Base-by-base conservation (phyloP, 64 coral and sea anemone species). In the Montipora foliosa region DNA sequence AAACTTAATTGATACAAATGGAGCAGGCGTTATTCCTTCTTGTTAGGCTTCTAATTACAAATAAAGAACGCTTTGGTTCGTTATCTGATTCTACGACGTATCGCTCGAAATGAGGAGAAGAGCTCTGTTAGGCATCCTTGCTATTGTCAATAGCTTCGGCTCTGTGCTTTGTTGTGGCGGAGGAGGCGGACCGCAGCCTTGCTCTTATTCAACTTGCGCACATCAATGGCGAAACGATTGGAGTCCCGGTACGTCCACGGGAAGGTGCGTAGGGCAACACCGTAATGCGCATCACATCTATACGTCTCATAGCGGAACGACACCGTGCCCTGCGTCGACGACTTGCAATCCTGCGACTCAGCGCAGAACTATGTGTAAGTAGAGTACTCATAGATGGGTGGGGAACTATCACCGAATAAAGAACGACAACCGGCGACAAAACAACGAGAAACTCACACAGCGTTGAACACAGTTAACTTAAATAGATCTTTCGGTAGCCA, bases 201-300 rank as follows among this genome's bases (percentile, higher is more conserved):
- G 80, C 6, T 82, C 80, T 6, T 82, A 51, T 52, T 9, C 55
- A 82, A 82, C 80, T 21, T 82, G 80, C 25, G 9, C 12, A 5
- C 55, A 44, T 17, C 55, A 82, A 82, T 82, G 80, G 80, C 58
- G 80, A 46, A 82, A 82, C 80, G 80, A 82, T 16, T 82, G 80
- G 80, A 14, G 57, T 82, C 80, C 80, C 24, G 80, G 80, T 62
- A 82, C 64, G 16, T 62, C 80, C 9, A 37, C 20, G 24, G 80
- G 80, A 66, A 55, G 24, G 13, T 82, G 80, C 80, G 52, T 58
- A 4, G 3, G 19, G 3, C 80, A 82, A 29, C 80, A 66, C 22
- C 80, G 80, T 5, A 67, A 82, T 66, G 58, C 80, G 17, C 80
- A 82, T 44, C 58, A 64, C 21, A 64, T 45, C 17, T 5, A 21